Evolutionary conservation across 2,797 vertebrate species (phyloP).

Genomic region (Mormyrops boulengeri): DNA sequence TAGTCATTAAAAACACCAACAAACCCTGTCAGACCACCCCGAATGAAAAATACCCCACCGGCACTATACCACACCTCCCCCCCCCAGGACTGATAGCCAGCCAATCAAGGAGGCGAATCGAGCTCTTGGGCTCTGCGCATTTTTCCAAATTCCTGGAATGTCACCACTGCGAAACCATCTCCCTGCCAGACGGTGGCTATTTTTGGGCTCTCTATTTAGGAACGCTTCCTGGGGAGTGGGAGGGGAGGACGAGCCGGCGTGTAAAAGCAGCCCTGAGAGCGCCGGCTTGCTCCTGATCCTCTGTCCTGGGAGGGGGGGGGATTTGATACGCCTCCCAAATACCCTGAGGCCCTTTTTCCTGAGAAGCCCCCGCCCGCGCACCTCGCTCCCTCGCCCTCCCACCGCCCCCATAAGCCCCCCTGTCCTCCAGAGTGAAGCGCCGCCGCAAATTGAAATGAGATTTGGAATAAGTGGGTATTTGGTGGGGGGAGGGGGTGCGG

Average conservation of each 20-base stretch:
- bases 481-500: neutral
- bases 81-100: neutral
- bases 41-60: neutral
- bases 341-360: neutral
- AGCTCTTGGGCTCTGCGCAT: neutral
- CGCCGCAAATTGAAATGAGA: slow-evolving; percentile 35
- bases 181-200: slow-evolving; percentile 13
- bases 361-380: neutral
- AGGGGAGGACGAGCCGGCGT: slow-evolving; percentile 26
- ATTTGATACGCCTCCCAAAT: neutral
- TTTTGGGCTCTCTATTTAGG: slow-evolving; percentile 5
- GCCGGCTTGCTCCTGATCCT: neutral
- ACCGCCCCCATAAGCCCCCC: neutral
- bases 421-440: slow-evolving; percentile 17
- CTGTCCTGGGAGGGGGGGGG: neutral
- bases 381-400: neutral
- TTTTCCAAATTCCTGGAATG: slow-evolving; percentile 37
- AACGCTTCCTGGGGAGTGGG: neutral
- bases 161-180: neutral
- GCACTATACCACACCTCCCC: neutral
- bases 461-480: slow-evolving; percentile 35
- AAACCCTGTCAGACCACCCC: neutral
- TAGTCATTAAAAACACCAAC: slow-evolving; percentile 16
- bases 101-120: neutral
- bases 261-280: slow-evolving; percentile 19